phyloP scores from a whole-genome alignment of 2,797 vertebrate genomes.

The Coregonus sp. region DNA sequence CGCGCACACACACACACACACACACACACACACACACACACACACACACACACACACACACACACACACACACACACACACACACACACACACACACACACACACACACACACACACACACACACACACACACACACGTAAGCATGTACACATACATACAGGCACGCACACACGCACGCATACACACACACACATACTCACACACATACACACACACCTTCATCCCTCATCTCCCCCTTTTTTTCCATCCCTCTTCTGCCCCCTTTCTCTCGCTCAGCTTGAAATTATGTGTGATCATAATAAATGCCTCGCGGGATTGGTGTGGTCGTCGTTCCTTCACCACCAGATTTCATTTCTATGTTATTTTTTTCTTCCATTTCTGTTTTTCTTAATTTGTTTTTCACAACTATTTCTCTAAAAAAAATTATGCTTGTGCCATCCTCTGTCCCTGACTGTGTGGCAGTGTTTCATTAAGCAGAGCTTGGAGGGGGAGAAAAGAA shows the following conservation, averaged over 20 bases:
- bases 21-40: no score
- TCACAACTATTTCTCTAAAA: neutral
- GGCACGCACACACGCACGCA: no score
- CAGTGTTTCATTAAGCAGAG: neutral
- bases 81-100: no score
- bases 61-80: no score
- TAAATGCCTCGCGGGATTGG: constrained; percentile 27
- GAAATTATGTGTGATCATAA: constrained; percentile 28
- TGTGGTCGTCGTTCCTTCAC: constrained; percentile 5
- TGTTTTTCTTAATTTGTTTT: neutral
- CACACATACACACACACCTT: neutral
- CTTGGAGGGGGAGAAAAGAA: neutral
- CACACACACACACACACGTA: no score
- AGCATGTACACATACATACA: no score
- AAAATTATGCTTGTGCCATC: neutral
- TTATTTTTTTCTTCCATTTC: neutral
- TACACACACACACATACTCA: neutral
- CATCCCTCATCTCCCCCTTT: constrained; percentile 1
- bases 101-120: no score
- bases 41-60: no score
- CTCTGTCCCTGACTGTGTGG: neutral
- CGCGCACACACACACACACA: no score
- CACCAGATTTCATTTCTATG: neutral
- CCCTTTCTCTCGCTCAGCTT: neutral
- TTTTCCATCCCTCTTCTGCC: neutral